These are phyloP conservation scores for Nemotelus nigrinus DNA, from an alignment of 2,888 invertebrate species.

Conservation along the genomic window DNA sequence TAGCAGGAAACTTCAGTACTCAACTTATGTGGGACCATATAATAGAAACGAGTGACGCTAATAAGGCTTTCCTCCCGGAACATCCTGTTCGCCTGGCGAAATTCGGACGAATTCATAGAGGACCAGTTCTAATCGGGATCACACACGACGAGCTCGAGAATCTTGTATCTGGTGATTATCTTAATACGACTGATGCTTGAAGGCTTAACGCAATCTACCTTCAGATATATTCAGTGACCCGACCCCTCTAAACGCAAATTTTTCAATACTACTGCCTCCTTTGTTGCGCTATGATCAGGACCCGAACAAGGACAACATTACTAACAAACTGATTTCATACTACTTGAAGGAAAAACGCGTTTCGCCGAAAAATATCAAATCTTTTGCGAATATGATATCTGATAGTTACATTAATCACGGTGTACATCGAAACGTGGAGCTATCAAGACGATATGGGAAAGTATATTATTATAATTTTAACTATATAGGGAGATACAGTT, in stretches of 20 bases:
- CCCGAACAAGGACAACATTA: background rate
- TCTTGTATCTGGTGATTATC: conserved; percentile 56
- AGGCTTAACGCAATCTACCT: background rate
- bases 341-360: conserved; percentile 8
- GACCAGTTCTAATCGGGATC: conserved; percentile 72
- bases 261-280: conserved; percentile 43
- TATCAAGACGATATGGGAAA: conserved; percentile 67
- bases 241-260: background rate
- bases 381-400: conserved; percentile 65
- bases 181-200: background rate
- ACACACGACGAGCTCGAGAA: conserved; percentile 72
- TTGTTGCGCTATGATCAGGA: conserved; percentile 59
- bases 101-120: conserved; percentile 67
- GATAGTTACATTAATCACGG: conserved; percentile 70
- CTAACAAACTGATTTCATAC: background rate
- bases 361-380: conserved; percentile 51
- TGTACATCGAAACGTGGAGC: conserved; percentile 68
- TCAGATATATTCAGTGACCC: background rate
- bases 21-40: no score
- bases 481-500: conserved; percentile 69
- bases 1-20: background rate
- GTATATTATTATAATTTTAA: conserved; percentile 72
- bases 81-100: conserved; percentile 69
- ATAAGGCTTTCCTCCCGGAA: conserved; percentile 65
- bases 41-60: no score